Evolutionary conservation across 1,140 invertebrate genomes (phyloP), one percentile per base, ranked within the genome.

Genomic region (Goniozus legneri): DNA sequence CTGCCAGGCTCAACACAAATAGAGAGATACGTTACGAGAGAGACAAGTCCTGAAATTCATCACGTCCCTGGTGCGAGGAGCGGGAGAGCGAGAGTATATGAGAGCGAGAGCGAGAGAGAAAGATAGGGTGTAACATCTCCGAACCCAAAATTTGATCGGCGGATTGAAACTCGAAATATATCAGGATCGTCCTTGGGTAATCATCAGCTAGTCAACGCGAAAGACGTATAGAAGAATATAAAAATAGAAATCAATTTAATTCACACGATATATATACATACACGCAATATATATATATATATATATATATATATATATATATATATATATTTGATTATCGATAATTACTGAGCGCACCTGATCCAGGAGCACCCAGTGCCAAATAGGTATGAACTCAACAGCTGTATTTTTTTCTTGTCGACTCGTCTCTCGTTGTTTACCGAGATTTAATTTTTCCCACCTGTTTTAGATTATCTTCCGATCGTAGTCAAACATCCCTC

Each of bases 1-100:
- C 82, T 95, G 92, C 86, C 90, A 93, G 83, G 91, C 89, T 78
- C 89, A 92, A 87, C 89, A 92, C 88, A 91, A 92, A 90, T 91
- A 91, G 86, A 86, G 68, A 71, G 67, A 57, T 54, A 63, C 60
- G 52, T 42, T 46, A n/a, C 55, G 44, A 50, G n/a, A n/a, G n/a
- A n/a, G n/a, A n/a, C n/a, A 50, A 44, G 48, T 46, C 51, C 38
- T 50, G 50, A 55, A 41, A 57, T 32, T 45, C 51, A 52, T 47
- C 59, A 59, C 57, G 60, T 56, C 65, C 15, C 35, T 62, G 32
- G 52, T 64, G 47, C 15, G 44, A 46, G 46, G 43, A 60, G 47
- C 14, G 10, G 2, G 32, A 49, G 40, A 14, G 42, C 14, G 10
- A 44, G 12, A 38, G 43, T 32, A 4, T 14, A 10, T 15, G 20